Evolutionary conservation across 2,113 vertebrate genomes (phyloP).

Genomic region (Oncorhynchus masou): DNA sequence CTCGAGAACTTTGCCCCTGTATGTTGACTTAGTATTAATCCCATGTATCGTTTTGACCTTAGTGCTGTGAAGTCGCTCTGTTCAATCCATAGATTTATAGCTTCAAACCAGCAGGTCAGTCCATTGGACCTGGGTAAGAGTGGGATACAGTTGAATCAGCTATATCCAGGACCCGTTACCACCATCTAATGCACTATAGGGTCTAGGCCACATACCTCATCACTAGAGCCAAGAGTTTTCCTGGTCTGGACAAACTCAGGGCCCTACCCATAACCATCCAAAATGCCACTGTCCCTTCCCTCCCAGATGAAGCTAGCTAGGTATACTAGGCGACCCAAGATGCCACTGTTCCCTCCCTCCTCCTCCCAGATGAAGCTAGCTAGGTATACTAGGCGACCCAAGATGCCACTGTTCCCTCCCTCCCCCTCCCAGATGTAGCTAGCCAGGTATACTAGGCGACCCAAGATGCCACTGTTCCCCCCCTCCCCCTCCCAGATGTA

Average conservation of each 20-base stretch:
- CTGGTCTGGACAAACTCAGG: background rate
- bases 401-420: too few relatives aligned
- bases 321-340: too few relatives aligned
- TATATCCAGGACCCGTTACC: too few relatives aligned
- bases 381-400: too few relatives aligned
- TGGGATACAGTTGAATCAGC: background rate
- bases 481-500: too few relatives aligned
- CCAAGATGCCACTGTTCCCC: too few relatives aligned
- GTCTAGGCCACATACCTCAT: background rate
- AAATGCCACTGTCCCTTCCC: background rate
- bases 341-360: too few relatives aligned
- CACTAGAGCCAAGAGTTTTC: background rate
- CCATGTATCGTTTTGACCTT: background rate
- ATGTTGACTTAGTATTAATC: background rate
- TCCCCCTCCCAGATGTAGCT: too few relatives aligned
- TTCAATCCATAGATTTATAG: background rate
- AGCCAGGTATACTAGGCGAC: too few relatives aligned
- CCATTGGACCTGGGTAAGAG: background rate
- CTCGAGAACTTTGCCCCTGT: background rate
- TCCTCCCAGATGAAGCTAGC: too few relatives aligned
- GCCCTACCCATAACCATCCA: background rate
- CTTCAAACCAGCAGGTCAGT: background rate
- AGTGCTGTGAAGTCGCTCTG: background rate
- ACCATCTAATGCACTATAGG: too few relatives aligned
- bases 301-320: too few relatives aligned